Conservation (phyloP, 1,140 invertebrate species). For the Trichonephila inaurata region DNA sequence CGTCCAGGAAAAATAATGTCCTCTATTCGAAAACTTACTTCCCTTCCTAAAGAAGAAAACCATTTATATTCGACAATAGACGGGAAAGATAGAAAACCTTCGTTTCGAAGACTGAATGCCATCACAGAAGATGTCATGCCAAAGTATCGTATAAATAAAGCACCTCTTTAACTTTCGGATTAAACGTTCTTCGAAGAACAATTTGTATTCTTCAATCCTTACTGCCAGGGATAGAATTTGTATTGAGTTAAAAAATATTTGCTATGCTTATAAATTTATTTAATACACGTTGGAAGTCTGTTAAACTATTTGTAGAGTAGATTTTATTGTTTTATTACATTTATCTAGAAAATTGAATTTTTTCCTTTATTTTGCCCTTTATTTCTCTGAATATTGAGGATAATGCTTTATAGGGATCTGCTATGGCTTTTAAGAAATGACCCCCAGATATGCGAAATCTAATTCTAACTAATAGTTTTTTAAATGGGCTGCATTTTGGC, state of each 20-base stretch:
- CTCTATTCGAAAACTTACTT: background rate
- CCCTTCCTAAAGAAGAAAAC: background rate
- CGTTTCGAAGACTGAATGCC: background rate
- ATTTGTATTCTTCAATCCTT: slow-evolving; percentile 29
- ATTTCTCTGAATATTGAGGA: too few relatives aligned
- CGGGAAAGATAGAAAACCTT: background rate
- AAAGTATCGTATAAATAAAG: slow-evolving; percentile 28
- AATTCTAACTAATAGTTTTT: too few relatives aligned
- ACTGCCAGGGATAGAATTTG: background rate
- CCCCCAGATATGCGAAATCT: too few relatives aligned
- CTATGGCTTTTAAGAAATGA: too few relatives aligned
- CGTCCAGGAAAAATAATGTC: background rate
- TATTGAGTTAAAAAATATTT: background rate
- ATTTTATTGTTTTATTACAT: background rate
- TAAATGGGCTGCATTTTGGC: too few relatives aligned
- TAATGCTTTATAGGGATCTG: too few relatives aligned
- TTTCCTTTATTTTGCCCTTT: background rate
- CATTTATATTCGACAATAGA: slow-evolving; percentile 12
- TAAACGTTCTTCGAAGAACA: slow-evolving; percentile 4
- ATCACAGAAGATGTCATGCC: background rate
- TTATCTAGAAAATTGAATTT: background rate
- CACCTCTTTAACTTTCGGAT: background rate
- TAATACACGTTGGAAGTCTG: background rate
- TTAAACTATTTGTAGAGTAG: background rate
- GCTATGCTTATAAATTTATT: background rate